Conservation (phyloP, 1,140 invertebrate genomes). For the Temnothorax nylanderi region DNA sequence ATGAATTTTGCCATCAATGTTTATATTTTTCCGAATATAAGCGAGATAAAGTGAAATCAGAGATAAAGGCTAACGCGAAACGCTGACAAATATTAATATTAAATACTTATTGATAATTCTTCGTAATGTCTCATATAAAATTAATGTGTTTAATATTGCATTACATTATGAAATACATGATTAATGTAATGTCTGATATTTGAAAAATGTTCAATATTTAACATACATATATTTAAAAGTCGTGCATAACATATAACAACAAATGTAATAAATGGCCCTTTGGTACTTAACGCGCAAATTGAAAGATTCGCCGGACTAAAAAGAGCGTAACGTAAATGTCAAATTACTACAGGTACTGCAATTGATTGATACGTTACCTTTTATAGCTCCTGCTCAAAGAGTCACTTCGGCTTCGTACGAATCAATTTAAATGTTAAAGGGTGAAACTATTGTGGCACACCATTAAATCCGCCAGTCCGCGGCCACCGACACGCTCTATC, state of each 20-base stretch:
- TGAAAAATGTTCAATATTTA: not conserved
- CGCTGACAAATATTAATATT: slow-evolving; percentile 24
- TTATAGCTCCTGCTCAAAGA: slow-evolving; percentile 5
- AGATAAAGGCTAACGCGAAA: not conserved
- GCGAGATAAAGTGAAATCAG: slow-evolving; percentile 31
- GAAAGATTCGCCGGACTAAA: not conserved
- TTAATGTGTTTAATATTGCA: slow-evolving; percentile 5
- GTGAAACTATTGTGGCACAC: slow-evolving; percentile 31
- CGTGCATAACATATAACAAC: too few relatives aligned
- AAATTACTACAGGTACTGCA: slow-evolving; percentile 36
- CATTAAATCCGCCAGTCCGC: slow-evolving; percentile 41
- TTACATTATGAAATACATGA: not conserved
- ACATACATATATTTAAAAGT: not conserved
- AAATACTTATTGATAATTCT: not conserved
- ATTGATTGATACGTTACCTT: slow-evolving; percentile 38
- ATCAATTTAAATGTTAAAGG: slow-evolving; percentile 53
- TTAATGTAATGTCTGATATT: not conserved
- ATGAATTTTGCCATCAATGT: slow-evolving; percentile 4
- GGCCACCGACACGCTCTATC: not conserved
- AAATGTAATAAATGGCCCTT: not conserved
- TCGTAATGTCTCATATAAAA: not conserved
- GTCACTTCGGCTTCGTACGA: not conserved
- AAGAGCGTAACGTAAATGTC: slow-evolving; percentile 12
- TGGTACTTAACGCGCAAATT: not conserved
- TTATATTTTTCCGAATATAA: slow-evolving; percentile 25